Conservation (phyloP, 2,797 vertebrate species). For the Xenops minutus region DNA sequence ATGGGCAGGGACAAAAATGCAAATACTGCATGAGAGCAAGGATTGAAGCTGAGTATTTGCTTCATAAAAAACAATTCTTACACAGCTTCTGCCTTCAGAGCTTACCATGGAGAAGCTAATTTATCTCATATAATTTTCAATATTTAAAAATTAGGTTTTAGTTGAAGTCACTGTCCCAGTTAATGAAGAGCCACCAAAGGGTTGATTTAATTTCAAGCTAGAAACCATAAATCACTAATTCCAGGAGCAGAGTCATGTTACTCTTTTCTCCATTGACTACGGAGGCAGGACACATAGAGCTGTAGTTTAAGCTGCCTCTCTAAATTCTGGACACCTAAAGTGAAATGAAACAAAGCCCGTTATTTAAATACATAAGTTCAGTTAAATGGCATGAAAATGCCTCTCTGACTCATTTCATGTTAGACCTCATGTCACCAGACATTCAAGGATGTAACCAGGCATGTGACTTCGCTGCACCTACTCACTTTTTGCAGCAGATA, state of each 20-base stretch:
- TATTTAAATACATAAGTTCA: not conserved
- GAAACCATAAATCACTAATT: not conserved
- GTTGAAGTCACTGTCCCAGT: not conserved
- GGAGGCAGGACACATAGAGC: accelerated
- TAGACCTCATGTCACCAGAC: not conserved
- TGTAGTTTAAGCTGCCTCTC: not conserved
- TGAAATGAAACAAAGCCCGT: not conserved
- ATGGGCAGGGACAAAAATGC: not conserved
- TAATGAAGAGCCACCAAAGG: not conserved
- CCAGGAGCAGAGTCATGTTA: not conserved
- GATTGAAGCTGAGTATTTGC: not conserved
- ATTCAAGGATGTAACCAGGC: not conserved
- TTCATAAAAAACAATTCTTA: not conserved
- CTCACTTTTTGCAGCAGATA: not conserved
- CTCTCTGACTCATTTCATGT: not conserved
- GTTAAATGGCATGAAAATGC: not conserved
- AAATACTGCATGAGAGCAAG: not conserved
- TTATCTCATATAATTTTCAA: not conserved
- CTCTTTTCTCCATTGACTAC: not conserved
- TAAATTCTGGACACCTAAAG: not conserved
- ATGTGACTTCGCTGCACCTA: not conserved
- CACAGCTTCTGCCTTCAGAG: not conserved
- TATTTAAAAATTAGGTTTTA: not conserved
- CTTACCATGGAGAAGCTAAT: not conserved
- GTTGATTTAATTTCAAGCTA: not conserved